Conservation (phyloP, 1,140 invertebrate species). For the Neodiprion virginianus region DNA sequence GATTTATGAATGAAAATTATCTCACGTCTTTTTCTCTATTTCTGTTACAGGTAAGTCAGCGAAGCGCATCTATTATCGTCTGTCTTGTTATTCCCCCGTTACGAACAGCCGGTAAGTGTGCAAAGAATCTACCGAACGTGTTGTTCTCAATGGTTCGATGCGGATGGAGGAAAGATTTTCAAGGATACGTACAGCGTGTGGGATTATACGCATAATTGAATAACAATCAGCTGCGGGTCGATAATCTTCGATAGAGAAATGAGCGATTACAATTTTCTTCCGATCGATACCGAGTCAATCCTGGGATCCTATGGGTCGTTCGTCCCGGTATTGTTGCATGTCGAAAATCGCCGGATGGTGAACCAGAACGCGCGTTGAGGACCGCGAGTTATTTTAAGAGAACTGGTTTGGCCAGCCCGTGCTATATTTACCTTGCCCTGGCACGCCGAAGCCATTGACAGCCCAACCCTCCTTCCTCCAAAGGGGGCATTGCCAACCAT, state of each 20-base stretch:
- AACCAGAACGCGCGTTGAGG: constrained; percentile 45
- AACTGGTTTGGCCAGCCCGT: constrained; percentile 49
- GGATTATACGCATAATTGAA: not conserved
- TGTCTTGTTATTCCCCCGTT: too few relatives aligned
- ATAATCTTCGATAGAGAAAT: too few relatives aligned
- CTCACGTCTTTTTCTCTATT: not conserved
- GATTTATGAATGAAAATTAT: constrained; percentile 1
- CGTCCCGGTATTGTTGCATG: too few relatives aligned
- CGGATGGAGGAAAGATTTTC: too few relatives aligned
- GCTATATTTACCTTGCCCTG: constrained; percentile 53
- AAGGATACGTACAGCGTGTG: not conserved
- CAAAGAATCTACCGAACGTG: too few relatives aligned
- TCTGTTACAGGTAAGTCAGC: not conserved
- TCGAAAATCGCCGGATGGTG: constrained; percentile 27
- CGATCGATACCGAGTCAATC: too few relatives aligned
- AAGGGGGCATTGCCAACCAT: not conserved
- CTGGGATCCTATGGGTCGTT: too few relatives aligned
- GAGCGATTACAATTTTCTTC: too few relatives aligned
- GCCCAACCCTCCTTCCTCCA: constrained; percentile 20
- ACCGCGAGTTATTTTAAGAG: constrained; percentile 53
- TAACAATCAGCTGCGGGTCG: too few relatives aligned
- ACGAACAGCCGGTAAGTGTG: too few relatives aligned
- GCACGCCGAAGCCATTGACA: constrained; percentile 44
- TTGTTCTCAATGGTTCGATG: too few relatives aligned
- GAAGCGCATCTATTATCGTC: not conserved